phyloP scores from a whole-genome alignment of 1,140 invertebrate genomes.

The Batillaria attramentaria region DNA sequence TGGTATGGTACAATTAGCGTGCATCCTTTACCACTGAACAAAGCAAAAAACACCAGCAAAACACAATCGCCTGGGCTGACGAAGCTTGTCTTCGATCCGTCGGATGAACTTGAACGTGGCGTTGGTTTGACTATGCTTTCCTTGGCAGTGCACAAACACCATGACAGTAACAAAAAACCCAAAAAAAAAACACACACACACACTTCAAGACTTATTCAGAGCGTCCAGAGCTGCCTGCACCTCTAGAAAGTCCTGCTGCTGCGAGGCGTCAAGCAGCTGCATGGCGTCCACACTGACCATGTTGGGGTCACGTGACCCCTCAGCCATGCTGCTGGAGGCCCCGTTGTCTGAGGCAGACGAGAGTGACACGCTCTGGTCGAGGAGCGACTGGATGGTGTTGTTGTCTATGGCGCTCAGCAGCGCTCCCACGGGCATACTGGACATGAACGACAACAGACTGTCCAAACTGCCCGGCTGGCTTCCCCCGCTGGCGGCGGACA shows the following conservation, averaged over 20 bases:
- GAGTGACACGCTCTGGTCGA: conserved; percentile 22
- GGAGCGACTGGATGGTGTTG: conserved; percentile 30
- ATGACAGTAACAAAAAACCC: too few species aligned
- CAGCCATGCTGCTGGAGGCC: conserved; percentile 9
- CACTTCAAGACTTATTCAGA: conserved; percentile 20
- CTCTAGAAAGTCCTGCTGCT: conserved; percentile 18
- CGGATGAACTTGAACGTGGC: too few species aligned
- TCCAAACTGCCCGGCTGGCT: conserved; percentile 33
- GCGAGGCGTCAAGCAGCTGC: background rate
- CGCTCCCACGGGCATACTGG: conserved; percentile 12
- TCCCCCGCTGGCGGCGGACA: background rate
- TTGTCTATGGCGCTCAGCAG: conserved; percentile 26
- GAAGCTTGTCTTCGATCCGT: too few species aligned
- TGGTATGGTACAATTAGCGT: too few species aligned
- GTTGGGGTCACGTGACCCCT: background rate
- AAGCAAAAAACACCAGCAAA: too few species aligned
- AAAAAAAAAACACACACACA: too few species aligned
- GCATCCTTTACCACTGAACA: too few species aligned
- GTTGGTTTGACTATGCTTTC: too few species aligned
- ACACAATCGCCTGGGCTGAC: too few species aligned
- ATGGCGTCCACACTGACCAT: background rate
- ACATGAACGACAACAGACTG: conserved; percentile 26
- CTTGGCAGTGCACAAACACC: background rate
- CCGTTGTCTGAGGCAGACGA: conserved; percentile 17
- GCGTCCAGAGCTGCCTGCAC: conserved; percentile 22